phyloP scores from a whole-genome alignment of 2,888 invertebrate genomes.

The Rhimphoctona megacephalus region DNA sequence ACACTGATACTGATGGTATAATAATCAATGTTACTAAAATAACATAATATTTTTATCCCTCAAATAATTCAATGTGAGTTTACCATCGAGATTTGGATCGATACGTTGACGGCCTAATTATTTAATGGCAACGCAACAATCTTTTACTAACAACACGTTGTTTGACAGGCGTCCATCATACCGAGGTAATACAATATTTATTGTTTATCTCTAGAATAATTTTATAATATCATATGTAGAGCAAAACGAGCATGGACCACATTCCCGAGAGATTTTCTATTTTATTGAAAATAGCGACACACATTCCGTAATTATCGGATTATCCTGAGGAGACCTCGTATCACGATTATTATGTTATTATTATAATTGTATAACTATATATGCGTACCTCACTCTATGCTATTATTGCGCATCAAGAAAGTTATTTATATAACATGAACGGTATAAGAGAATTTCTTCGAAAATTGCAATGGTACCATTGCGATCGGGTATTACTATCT shows the following conservation, averaged over 20 bases:
- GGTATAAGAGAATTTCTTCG: no score
- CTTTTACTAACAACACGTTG: conserved; percentile 16
- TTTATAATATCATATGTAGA: conserved; percentile 23
- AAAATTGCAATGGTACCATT: no score
- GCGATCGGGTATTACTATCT: no score
- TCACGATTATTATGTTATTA: neutral
- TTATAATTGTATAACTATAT: neutral
- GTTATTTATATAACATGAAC: neutral
- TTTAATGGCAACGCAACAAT: neutral
- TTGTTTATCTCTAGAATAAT: conserved; percentile 10
- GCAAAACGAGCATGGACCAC: neutral
- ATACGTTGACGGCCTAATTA: conserved; percentile 15
- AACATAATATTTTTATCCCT: neutral
- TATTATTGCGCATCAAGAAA: neutral
- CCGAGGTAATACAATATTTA: conserved; percentile 6
- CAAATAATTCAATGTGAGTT: neutral
- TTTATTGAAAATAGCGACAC: neutral
- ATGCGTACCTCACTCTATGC: neutral
- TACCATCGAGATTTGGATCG: conserved; percentile 1
- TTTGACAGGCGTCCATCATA: conserved; percentile 14
- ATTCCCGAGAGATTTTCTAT: neutral
- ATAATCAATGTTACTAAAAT: neutral
- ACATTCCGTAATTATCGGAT: neutral
- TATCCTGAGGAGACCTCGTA: neutral
- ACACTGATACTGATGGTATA: neutral